A percentile compares a stretch with the other conserved stretches of the same genome.
Conservation (phyloP, 2,888 invertebrate genomes). For the Colletes collaris region DNA sequence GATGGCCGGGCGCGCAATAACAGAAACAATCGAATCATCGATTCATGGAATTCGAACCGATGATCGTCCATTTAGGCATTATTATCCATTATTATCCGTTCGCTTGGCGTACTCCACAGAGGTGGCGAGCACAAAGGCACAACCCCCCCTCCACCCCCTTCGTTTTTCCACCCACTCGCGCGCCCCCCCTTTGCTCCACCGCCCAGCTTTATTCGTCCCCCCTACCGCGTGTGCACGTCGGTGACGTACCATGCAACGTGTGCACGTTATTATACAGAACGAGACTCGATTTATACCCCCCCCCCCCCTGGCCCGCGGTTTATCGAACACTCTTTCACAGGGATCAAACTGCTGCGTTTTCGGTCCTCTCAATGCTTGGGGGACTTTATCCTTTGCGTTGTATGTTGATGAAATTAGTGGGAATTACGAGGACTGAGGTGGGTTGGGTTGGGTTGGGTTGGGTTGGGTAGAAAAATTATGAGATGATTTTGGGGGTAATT, state of each 20-base stretch:
- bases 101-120: constrained; percentile 21
- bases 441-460: too few relatives aligned
- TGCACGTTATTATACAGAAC: constrained; percentile 49
- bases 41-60: constrained; percentile 66
- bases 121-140: constrained; percentile 11
- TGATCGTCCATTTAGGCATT: constrained; percentile 69
- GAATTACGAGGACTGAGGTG: too few relatives aligned
- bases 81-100: constrained; percentile 71
- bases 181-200: background rate
- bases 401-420: too few relatives aligned
- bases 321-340: constrained; percentile 40
- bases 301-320: constrained; percentile 22
- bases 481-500: too few relatives aligned
- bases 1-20: constrained; percentile 62
- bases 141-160: constrained; percentile 5
- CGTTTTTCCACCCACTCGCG: constrained; percentile 4
- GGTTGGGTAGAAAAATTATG: too few relatives aligned
- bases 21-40: constrained; percentile 76
- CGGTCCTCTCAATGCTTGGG: background rate
- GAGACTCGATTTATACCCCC: constrained; percentile 47
- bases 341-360: constrained; percentile 19
- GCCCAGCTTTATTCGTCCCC: constrained; percentile 28
- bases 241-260: constrained; percentile 53
- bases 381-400: background rate
- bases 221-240: constrained; percentile 37